A percentile compares a stretch with the other conserved stretches of the same genome.
These are phyloP conservation scores for Alviniconcha marisindica DNA, from an alignment of 1,140 invertebrate species.

Conservation along the genomic window DNA sequence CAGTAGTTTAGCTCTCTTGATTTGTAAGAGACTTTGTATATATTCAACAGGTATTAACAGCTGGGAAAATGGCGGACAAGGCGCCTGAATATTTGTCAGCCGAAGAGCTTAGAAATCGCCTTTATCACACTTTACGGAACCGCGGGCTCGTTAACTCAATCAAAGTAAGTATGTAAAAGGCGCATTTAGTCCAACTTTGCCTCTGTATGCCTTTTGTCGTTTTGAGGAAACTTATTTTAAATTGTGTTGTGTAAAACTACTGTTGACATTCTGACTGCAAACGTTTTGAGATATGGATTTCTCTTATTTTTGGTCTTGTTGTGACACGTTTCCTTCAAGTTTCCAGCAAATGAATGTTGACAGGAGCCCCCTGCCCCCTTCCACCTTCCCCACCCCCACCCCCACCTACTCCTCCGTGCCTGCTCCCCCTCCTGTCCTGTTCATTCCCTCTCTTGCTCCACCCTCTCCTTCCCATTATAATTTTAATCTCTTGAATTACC, in stretches of 20 bases:
- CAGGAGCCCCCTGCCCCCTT: too few relatives aligned
- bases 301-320: not conserved
- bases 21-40: not conserved
- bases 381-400: too few relatives aligned
- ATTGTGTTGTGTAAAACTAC: not conserved
- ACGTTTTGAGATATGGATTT: not conserved
- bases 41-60: not conserved
- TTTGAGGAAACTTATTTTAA: not conserved
- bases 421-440: too few relatives aligned
- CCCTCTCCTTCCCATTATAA: too few relatives aligned
- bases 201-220: not conserved
- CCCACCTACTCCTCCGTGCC: too few relatives aligned
- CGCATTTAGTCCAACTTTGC: not conserved
- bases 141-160: constrained; percentile 67
- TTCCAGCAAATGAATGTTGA: too few relatives aligned
- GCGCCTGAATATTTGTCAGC: constrained; percentile 65
- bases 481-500: too few relatives aligned
- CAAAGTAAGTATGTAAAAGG: constrained; percentile 54
- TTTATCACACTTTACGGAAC: constrained; percentile 67
- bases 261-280: not conserved
- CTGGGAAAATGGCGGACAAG: constrained; percentile 54
- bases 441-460: too few relatives aligned
- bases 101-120: constrained; percentile 65
- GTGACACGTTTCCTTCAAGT: not conserved
- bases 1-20: not conserved